Evolutionary conservation across 37 sponge, comb jelly and placozoan species (phyloP).

Genomic region (Spongilla lacustris): DNA sequence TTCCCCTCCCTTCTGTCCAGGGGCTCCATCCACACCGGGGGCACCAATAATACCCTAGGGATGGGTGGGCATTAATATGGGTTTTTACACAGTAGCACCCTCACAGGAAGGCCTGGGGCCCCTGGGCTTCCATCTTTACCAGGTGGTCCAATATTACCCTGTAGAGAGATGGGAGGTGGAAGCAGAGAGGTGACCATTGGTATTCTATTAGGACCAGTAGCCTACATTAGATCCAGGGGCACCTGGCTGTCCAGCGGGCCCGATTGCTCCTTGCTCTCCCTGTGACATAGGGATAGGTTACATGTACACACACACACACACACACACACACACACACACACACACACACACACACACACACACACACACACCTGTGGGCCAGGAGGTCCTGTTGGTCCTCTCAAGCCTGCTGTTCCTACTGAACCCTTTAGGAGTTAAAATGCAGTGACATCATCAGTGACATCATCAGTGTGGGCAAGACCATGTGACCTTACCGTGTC

Average conservation of each 20-base stretch:
- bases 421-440: constrained; percentile 11
- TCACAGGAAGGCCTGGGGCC: neutral
- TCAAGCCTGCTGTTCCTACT: constrained; percentile 43
- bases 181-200: neutral
- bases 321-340: neutral
- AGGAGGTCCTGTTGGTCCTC: constrained; percentile 42
- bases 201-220: neutral
- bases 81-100: neutral
- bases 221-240: constrained; percentile 69
- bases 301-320: neutral
- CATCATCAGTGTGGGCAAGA: neutral
- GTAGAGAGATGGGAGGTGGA: neutral
- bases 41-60: constrained; percentile 10
- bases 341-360: neutral
- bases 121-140: constrained; percentile 52
- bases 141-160: constrained; percentile 58
- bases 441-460: too few species aligned
- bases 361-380: constrained; percentile 27
- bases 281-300: neutral
- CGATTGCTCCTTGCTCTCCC: constrained; percentile 63
- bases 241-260: constrained; percentile 70
- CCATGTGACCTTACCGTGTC: constrained; percentile 57
- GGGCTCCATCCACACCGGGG: constrained; percentile 30
- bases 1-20: constrained; percentile 75
- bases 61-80: too few species aligned